These are phyloP conservation scores for Naja naja DNA, from an alignment of 2,113 vertebrate genomes.

Conservation along the genomic window DNA sequence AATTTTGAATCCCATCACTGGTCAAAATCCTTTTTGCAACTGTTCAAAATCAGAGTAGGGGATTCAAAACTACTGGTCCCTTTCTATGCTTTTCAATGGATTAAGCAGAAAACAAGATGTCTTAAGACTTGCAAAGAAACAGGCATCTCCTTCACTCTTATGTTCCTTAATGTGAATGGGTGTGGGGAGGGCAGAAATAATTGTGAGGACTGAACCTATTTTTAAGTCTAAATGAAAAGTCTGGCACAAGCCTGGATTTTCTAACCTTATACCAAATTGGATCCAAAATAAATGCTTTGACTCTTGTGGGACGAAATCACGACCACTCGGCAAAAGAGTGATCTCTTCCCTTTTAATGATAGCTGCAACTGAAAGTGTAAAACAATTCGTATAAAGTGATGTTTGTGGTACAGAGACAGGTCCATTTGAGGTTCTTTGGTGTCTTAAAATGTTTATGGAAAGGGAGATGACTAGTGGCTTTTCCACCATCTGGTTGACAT, in stretches of 20 bases:
- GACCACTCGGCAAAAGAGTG: not conserved
- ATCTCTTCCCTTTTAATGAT: not conserved
- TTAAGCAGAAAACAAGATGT: not conserved
- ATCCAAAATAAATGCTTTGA: not conserved
- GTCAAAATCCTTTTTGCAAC: not conserved
- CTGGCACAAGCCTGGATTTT: not conserved
- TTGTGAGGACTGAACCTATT: not conserved
- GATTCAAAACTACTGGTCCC: not conserved
- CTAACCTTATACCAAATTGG: not conserved
- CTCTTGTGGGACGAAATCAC: not conserved
- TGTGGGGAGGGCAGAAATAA: not conserved
- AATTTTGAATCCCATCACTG: too few species aligned
- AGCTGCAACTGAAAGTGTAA: not conserved
- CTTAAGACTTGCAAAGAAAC: not conserved
- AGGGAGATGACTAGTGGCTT: not conserved
- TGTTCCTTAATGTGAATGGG: not conserved
- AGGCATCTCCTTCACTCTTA: not conserved
- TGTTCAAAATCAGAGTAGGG: not conserved
- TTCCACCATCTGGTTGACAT: conserved; percentile 6
- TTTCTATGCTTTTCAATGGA: not conserved
- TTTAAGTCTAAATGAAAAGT: not conserved
- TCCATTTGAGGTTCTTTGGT: not conserved
- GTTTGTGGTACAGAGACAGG: not conserved
- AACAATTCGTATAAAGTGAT: not conserved
- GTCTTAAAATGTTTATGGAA: not conserved